These are phyloP conservation scores for Leptodactylus fuscus DNA, from an alignment of 2,113 vertebrate species.

Conservation along the genomic window DNA sequence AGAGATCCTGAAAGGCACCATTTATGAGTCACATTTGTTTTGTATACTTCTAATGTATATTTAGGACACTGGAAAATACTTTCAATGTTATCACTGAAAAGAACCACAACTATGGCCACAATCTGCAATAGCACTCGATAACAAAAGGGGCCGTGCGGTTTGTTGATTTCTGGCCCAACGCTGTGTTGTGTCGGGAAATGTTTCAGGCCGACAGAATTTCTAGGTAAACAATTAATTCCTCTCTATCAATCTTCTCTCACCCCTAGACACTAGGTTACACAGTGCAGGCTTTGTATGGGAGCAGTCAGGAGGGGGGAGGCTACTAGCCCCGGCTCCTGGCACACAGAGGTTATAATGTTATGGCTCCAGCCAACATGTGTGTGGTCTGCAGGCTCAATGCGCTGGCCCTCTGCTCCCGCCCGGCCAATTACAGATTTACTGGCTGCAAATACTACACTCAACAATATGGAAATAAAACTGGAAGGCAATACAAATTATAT, in stretches of 20 bases:
- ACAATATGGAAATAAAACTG: not conserved
- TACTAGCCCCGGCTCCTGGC: slow-evolving; percentile 16
- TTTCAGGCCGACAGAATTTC: not conserved
- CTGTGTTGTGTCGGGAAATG: not conserved
- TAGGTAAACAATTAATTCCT: slow-evolving; percentile 37
- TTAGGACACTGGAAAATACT: too few relatives aligned
- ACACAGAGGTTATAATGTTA: slow-evolving; percentile 34
- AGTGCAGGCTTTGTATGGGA: slow-evolving; percentile 37
- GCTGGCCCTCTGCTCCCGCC: not conserved
- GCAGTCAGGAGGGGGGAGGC: not conserved
- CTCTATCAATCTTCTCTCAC: not conserved
- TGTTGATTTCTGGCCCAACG: not conserved
- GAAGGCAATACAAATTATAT: too few relatives aligned
- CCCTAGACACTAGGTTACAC: slow-evolving; percentile 25
- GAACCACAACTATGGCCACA: not conserved
- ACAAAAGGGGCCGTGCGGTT: not conserved
- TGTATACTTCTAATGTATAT: too few relatives aligned
- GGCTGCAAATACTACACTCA: not conserved
- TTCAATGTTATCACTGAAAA: too few relatives aligned
- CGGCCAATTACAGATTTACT: not conserved
- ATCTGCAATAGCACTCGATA: not conserved
- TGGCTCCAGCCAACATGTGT: slow-evolving; percentile 13
- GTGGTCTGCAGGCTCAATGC: slow-evolving; percentile 23
- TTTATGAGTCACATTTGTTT: too few relatives aligned
- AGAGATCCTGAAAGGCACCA: too few relatives aligned